Evolutionary conservation across 92 coral and sea anemone species (phyloP).

Genomic region (Epizoanthus ramosus): DNA sequence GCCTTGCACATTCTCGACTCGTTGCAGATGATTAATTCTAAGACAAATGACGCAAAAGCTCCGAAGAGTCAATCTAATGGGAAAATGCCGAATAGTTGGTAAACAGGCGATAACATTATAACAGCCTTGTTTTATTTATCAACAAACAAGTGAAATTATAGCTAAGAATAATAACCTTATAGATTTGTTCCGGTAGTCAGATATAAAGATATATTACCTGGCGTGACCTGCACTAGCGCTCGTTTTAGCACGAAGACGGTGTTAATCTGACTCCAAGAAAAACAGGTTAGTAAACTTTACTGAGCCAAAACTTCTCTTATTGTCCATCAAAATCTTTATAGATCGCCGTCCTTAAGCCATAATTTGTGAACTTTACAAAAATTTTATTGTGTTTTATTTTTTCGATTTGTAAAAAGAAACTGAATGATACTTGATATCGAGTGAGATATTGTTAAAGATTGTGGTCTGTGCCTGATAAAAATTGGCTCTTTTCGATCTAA

Average conservation of each 20-base stretch:
- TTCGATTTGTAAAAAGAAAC: too few relatives aligned
- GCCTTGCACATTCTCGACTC: not conserved
- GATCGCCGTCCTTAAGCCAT: too few relatives aligned
- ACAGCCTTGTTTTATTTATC: not conserved
- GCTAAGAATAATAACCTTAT: not conserved
- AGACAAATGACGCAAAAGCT: not conserved
- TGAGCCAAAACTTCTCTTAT: not conserved
- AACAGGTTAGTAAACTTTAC: not conserved
- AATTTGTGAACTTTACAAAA: too few relatives aligned
- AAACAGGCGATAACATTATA: slow-evolving; percentile 3
- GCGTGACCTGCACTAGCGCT: slow-evolving; percentile 11
- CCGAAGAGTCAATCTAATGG: not conserved
- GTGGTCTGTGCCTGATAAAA: too few relatives aligned
- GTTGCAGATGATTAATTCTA: not conserved
- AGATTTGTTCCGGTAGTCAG: not conserved
- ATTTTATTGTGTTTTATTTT: too few relatives aligned
- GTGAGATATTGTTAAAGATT: too few relatives aligned
- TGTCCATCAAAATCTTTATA: not conserved
- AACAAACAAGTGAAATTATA: not conserved
- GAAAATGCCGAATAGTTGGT: not conserved
- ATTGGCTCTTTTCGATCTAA: too few relatives aligned
- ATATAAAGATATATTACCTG: not conserved
- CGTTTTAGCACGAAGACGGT: not conserved
- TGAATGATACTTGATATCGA: too few relatives aligned
- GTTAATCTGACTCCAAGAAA: not conserved